phyloP scores from a whole-genome alignment of 2,113 vertebrate species.

The Spheniscus mendiculus region DNA sequence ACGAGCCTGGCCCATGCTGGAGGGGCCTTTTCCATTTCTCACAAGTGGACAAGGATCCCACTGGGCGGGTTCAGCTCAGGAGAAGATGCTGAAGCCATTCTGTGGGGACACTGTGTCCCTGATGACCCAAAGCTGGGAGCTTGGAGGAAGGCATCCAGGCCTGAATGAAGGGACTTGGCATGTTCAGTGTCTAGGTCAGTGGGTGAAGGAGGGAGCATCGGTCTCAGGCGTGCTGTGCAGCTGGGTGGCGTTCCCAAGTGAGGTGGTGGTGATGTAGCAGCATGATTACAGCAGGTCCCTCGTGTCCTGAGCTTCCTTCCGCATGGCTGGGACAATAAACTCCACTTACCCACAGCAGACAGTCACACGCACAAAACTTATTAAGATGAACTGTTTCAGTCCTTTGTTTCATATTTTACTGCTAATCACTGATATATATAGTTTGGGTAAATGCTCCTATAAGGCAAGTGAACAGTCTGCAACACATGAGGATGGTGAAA shows the following conservation, averaged over 20 bases:
- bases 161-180: not conserved
- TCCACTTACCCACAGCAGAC: not conserved
- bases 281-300: not conserved
- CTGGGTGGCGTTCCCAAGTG: not conserved
- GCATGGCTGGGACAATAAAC: not conserved
- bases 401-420: not conserved
- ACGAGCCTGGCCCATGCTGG: not conserved
- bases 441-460: not conserved
- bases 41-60: not conserved
- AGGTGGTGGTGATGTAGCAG: not conserved
- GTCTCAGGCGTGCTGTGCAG: accelerated
- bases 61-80: not conserved
- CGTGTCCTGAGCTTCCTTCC: not conserved
- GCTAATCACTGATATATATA: not conserved
- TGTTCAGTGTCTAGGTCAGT: not conserved
- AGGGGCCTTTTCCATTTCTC: not conserved
- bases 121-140: not conserved
- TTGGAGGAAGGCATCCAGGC: not conserved
- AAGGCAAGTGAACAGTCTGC: not conserved
- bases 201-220: not conserved
- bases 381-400: not conserved
- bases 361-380: not conserved
- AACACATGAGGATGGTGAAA: not conserved
- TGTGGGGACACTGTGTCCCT: not conserved
- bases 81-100: not conserved